phyloP scores from a whole-genome alignment of 2,113 vertebrate genomes.

The Phycodurus eques region DNA sequence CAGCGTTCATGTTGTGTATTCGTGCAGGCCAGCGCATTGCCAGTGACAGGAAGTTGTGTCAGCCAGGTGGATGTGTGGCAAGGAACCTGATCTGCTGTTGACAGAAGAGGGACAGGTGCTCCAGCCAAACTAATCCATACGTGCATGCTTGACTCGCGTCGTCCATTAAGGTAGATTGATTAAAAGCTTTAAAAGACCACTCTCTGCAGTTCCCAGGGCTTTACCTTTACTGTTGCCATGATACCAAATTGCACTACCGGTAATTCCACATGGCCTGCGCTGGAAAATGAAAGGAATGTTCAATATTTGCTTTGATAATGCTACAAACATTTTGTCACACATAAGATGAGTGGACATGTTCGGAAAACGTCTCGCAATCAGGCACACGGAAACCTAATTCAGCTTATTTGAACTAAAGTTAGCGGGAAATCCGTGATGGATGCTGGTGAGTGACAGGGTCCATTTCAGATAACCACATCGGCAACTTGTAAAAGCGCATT shows the following conservation, averaged over 20 bases:
- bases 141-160: constrained; percentile 60
- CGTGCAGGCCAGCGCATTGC: constrained; percentile 25
- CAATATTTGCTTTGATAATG: constrained; percentile 54
- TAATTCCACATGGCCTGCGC: constrained; percentile 55
- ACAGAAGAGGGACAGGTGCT: constrained; percentile 76
- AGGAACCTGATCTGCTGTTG: constrained; percentile 76
- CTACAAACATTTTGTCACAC: constrained; percentile 67
- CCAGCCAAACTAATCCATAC: constrained; percentile 70
- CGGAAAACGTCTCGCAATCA: background rate
- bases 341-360: constrained; percentile 16
- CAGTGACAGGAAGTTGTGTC: constrained; percentile 64
- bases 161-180: constrained; percentile 68
- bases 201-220: constrained; percentile 51
- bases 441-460: background rate
- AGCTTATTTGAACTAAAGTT: constrained; percentile 13
- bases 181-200: constrained; percentile 54
- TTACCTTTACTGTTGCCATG: constrained; percentile 61
- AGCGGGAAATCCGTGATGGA: constrained; percentile 12
- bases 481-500: constrained; percentile 34
- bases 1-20: constrained; percentile 13
- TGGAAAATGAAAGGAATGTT: constrained; percentile 65
- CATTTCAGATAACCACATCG: constrained; percentile 25
- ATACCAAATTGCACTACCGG: constrained; percentile 59
- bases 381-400: constrained; percentile 4
- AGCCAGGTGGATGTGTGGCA: constrained; percentile 49